These are phyloP conservation scores for Daboia siamensis DNA, from an alignment of 2,113 vertebrate genomes.

Conservation along the genomic window DNA sequence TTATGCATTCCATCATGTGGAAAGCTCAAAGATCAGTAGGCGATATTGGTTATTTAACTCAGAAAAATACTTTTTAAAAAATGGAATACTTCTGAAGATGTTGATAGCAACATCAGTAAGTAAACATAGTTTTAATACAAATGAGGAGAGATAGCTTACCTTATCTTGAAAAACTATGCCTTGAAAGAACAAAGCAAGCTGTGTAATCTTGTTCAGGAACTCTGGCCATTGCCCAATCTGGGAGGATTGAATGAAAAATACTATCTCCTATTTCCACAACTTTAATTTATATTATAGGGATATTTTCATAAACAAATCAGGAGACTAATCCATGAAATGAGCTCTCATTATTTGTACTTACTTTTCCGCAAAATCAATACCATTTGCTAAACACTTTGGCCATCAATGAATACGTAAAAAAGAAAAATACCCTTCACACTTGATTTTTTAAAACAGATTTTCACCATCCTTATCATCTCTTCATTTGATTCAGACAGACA, in stretches of 20 bases:
- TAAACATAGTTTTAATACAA: neutral
- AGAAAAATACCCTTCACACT: neutral
- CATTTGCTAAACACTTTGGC: neutral
- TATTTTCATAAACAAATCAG: neutral
- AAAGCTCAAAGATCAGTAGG: neutral
- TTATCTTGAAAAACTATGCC: neutral
- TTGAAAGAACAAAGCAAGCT: neutral
- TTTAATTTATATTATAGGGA: neutral
- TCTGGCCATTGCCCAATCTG: neutral
- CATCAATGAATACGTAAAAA: neutral
- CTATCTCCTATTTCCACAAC: neutral
- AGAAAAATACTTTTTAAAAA: neutral
- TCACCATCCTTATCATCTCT: neutral
- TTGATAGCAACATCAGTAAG: neutral
- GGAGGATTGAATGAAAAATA: neutral
- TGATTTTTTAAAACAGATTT: neutral
- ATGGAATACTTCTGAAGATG: neutral
- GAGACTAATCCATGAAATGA: neutral
- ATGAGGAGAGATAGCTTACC: neutral
- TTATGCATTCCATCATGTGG: neutral
- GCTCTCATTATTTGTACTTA: neutral
- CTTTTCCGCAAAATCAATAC: neutral
- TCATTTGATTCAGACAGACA: neutral
- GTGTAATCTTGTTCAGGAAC: neutral
- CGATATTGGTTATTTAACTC: neutral